Percentiles rank a stretch among this genome's conserved stretches.
Evolutionary conservation across 1,140 invertebrate species (phyloP).

Genomic region (Drosophila mojavensis): DNA sequence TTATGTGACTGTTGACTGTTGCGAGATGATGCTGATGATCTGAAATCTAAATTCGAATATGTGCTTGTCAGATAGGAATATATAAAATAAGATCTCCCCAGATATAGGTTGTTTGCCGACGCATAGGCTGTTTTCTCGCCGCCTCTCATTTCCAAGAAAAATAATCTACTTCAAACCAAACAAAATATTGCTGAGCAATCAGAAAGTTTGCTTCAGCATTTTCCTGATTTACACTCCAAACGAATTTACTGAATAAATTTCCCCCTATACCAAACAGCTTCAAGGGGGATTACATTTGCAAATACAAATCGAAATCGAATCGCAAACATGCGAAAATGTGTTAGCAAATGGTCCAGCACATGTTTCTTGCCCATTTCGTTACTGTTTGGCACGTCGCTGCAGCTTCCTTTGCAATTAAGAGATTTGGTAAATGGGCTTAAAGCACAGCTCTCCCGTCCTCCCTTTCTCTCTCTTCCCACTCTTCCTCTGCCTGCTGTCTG

Average conservation of each 20-base stretch:
- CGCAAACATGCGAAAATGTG: constrained; percentile 12
- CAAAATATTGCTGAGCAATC: not conserved
- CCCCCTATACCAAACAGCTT: constrained; percentile 10
- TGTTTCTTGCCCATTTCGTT: constrained; percentile 38
- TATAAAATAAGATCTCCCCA: too few species aligned
- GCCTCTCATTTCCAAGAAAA: too few species aligned
- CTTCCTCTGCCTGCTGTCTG: constrained; percentile 40
- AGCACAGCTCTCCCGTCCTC: constrained; percentile 13
- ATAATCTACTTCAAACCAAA: too few species aligned
- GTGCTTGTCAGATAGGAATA: too few species aligned
- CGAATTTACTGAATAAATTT: not conserved
- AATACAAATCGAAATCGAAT: constrained; percentile 12
- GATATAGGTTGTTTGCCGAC: too few species aligned
- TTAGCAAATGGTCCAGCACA: constrained; percentile 36
- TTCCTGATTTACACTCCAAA: not conserved
- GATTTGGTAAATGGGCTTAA: constrained; percentile 28
- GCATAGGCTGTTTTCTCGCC: too few species aligned
- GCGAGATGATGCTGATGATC: too few species aligned
- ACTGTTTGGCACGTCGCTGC: constrained; percentile 60
- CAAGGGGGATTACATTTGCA: constrained; percentile 43
- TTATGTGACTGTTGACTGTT: too few species aligned
- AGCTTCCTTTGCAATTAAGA: constrained; percentile 67
- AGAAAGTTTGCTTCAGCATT: not conserved
- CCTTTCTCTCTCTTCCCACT: not conserved
- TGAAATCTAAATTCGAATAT: too few species aligned